Conservation (phyloP, 2,797 vertebrate species). For the Eutrigla gurnardus region DNA sequence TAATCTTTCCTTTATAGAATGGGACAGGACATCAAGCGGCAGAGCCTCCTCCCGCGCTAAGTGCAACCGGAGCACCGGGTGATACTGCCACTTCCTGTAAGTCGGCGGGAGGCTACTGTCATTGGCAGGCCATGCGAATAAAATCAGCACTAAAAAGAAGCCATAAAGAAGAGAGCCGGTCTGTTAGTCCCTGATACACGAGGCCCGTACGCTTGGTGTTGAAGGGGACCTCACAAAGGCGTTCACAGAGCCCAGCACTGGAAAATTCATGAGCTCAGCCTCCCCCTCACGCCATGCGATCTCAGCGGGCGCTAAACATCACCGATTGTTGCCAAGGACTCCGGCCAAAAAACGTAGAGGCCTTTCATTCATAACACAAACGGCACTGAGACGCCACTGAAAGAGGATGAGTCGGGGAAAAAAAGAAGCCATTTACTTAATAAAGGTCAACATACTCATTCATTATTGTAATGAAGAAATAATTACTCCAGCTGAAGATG, state of each 20-base stretch:
- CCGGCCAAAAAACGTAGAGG: conserved; percentile 56
- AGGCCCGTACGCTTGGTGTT: conserved; percentile 41
- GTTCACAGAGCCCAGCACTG: conserved; percentile 42
- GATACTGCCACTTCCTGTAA: conserved; percentile 71
- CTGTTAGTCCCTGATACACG: conserved; percentile 40
- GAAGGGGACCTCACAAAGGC: conserved; percentile 59
- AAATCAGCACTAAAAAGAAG: conserved; percentile 66
- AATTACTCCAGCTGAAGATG: conserved; percentile 30
- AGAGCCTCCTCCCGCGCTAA: conserved; percentile 60
- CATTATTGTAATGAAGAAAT: conserved; percentile 27
- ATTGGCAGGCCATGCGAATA: conserved; percentile 69
- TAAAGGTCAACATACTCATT: conserved; percentile 31
- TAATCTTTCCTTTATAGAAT: conserved; percentile 60
- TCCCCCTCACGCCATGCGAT: conserved; percentile 56
- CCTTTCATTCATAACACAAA: conserved; percentile 60
- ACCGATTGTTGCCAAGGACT: conserved; percentile 60
- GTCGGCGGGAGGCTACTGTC: conserved; percentile 59
- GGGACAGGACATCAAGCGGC: conserved; percentile 62
- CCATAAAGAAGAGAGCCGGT: conserved; percentile 58
- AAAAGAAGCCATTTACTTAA: conserved; percentile 19
- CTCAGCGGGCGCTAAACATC: conserved; percentile 71
- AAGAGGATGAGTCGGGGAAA: conserved; percentile 24
- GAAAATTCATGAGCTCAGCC: conserved; percentile 70
- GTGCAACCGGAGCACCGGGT: conserved; percentile 57
- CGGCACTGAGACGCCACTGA: conserved; percentile 41